Conservation (phyloP, 2,888 invertebrate species). For the Leptinotarsa haldemani region DNA sequence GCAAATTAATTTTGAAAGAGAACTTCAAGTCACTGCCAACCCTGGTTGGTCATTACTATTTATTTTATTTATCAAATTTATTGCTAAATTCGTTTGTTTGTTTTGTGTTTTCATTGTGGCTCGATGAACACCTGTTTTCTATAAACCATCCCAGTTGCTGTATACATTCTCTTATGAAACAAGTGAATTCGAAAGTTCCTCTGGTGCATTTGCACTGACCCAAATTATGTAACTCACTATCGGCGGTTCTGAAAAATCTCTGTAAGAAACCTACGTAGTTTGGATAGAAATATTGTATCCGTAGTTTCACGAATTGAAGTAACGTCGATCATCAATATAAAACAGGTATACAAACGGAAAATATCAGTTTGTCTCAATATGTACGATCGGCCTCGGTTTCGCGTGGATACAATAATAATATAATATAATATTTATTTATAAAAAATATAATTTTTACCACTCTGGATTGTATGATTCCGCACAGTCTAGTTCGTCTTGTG, state of each 20-base stretch:
- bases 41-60: not conserved
- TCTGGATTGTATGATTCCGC: no score
- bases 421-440: no score
- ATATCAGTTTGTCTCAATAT: not conserved
- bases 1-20: constrained; percentile 4
- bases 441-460: no score
- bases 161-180: constrained; percentile 31
- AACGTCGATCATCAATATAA: not conserved
- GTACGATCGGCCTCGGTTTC: no score
- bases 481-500: no score
- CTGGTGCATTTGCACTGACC: constrained; percentile 39
- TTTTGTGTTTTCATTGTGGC: not conserved
- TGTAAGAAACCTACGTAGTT: constrained; percentile 22
- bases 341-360: not conserved
- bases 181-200: constrained; percentile 47
- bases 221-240: constrained; percentile 42
- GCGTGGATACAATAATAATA: no score
- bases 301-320: not conserved
- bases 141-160: constrained; percentile 9
- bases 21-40: not conserved
- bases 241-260: constrained; percentile 28
- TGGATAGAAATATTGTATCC: not conserved
- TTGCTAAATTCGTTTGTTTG: not conserved
- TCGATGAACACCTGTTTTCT: constrained; percentile 8
- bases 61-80: not conserved